phyloP scores from a whole-genome alignment of 2,888 invertebrate genomes.

The Horisme vitalbata region DNA sequence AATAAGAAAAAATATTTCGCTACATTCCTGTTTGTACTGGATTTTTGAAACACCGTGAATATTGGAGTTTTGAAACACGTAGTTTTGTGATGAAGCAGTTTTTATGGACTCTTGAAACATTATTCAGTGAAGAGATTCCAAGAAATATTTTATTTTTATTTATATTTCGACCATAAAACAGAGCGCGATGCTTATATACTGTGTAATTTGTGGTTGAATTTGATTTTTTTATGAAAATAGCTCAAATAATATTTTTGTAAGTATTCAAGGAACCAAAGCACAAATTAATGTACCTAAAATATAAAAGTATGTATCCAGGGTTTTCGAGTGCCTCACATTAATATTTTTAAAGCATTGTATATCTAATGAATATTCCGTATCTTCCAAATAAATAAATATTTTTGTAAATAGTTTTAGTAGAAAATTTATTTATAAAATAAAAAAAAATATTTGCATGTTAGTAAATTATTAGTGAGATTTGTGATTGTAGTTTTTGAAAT shows the following conservation, averaged over 20 bases:
- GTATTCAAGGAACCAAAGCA: slow-evolving; percentile 10
- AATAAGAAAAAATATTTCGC: slow-evolving; percentile 3
- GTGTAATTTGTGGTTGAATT: not conserved
- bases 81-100: no score
- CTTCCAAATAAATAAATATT: slow-evolving; percentile 1
- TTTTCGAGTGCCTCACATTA: slow-evolving; percentile 19
- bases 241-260: not conserved
- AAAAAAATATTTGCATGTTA: slow-evolving; percentile 25
- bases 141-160: no score
- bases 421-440: slow-evolving; percentile 17
- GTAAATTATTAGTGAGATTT: slow-evolving; percentile 34
- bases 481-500: slow-evolving; percentile 17
- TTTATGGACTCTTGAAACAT: no score
- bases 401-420: slow-evolving; percentile 1
- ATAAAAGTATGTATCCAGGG: slow-evolving; percentile 2
- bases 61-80: not conserved
- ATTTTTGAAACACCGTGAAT: not conserved
- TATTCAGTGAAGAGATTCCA: no score
- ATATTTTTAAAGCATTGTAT: not conserved
- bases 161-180: no score
- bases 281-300: slow-evolving; percentile 3
- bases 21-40: slow-evolving; percentile 22
- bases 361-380: slow-evolving; percentile 2
- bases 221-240: not conserved
- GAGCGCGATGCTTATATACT: not conserved